These are phyloP conservation scores for Heliconius himera DNA, from an alignment of 1,140 invertebrate species.

Conservation along the genomic window DNA sequence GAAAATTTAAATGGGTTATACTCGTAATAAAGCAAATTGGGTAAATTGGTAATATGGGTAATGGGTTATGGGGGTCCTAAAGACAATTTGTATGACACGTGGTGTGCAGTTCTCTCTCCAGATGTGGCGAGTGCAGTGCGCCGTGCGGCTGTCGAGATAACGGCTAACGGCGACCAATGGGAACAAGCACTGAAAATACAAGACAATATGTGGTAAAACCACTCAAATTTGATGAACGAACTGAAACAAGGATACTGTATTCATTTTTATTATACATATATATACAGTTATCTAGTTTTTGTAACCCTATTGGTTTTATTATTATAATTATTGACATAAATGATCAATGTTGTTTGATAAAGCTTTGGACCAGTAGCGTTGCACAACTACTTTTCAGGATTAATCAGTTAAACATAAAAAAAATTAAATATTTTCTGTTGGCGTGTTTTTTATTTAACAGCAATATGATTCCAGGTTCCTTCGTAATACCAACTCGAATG, in stretches of 20 bases:
- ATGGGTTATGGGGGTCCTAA: slow-evolving; percentile 34
- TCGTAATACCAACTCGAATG: slow-evolving; percentile 70
- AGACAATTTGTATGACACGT: slow-evolving; percentile 76
- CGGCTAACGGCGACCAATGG: slow-evolving; percentile 78
- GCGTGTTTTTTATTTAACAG: slow-evolving; percentile 35
- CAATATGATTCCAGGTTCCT: slow-evolving; percentile 73
- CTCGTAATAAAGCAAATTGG: background rate
- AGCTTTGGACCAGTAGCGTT: background rate
- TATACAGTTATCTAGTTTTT: slow-evolving; percentile 30
- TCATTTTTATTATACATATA: slow-evolving; percentile 70
- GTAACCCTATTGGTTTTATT: background rate
- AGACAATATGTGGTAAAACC: slow-evolving; percentile 80
- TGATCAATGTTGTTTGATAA: background rate
- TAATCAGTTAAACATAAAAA: background rate
- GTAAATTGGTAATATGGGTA: background rate
- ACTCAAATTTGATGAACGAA: slow-evolving; percentile 49
- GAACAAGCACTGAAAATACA: slow-evolving; percentile 80
- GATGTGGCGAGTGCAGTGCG: slow-evolving; percentile 70
- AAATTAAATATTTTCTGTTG: slow-evolving; percentile 37
- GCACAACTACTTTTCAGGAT: slow-evolving; percentile 49
- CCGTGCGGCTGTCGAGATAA: slow-evolving; percentile 72
- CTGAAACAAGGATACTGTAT: slow-evolving; percentile 73
- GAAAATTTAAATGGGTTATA: no score
- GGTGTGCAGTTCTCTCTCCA: slow-evolving; percentile 82
- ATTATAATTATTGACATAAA: background rate